Evolutionary conservation across 2,797 vertebrate species (phyloP), one percentile per base, ranked within the genome.

Genomic region (Alcedo atthis): DNA sequence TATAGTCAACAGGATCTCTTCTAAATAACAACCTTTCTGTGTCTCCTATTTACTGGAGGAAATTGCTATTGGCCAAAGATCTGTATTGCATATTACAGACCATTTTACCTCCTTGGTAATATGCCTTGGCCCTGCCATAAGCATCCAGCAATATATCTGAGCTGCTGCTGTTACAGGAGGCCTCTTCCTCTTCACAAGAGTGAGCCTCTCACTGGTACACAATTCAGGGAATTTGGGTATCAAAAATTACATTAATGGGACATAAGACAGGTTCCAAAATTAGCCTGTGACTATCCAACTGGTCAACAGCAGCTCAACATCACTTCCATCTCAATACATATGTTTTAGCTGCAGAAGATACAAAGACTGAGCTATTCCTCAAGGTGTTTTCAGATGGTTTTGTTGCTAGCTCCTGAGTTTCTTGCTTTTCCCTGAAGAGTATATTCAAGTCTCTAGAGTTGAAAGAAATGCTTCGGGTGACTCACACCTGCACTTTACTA

Each of bases 201-300:
- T 0, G 22, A 81, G 13, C 14, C 6, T 68, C 30, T 79, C 51
- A 8, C 22, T 2, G 4, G 10, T 1, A 40, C 46, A 8, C 12
- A 22, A 1, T 3, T 37, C 59, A 58, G 19, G 15, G 13, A 73
- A 9, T 1, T 16, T 28, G 22, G 3, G 10, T 0, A 1, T 16
- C 5, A 2, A 66, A 32, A 7, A 24, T 0, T 14, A 57, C 62
- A 13, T 30, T 51, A 70, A 28, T 20, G 15, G 26, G 37, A 61
- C 28, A 25, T 6, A 57, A 70, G 16, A 20, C 6, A 46, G 20
- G 3, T 12, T 40, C 32, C 3, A 12, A 87, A 89, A 70, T 63
- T 53, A 68, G 15, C 46, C 42, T 10, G 11, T 48, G 67, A 74
- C 42, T 53, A n/a, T 59, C 35, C 43, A 35, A 24, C 73, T 77